Base-by-base conservation (phyloP, 2,888 invertebrate genomes). In the Stenolophus ochropezus region DNA sequence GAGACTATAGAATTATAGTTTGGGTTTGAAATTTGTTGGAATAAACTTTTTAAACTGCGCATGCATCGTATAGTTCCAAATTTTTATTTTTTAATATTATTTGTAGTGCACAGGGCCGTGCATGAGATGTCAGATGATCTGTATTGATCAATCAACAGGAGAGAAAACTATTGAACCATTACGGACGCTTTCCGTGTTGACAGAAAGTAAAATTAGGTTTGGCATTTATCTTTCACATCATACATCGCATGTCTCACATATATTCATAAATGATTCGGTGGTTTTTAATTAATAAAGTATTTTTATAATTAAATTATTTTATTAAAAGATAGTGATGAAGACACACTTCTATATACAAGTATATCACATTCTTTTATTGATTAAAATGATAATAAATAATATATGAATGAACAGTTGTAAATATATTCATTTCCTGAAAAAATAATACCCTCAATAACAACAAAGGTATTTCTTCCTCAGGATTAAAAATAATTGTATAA, bases 91-190 rank as follows among this genome's bases (percentile, higher is more conserved):
- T 5, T 75, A 53, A 47, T 14, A 8, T 51, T 65, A 71, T 65
- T 49, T 0, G 61, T 61, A 96, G 94, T 93, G 94, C 75, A 93
- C 94, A 84, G 96, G 96, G 0, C 92, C 93, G 53, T 98, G 98
- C 87, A 94, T 94, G 0, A 92, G 98, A 78, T 99, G 98, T 87
- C 97, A 97, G 89, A 98, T 98, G 96, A 95, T 99, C 82, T 98
- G 98, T 88, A 95, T 98, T 83, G 95, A 98, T 89, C 98, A 97
- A 89, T 90, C 91, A 58, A 96, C 94, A 1, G 97, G 96, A 0
- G 90, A 93, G 84, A 96, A 94, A 86, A 95, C 95, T 0, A 91
- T 93, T 0, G 96, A 96, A 87, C 96, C 96, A 0, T 88, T 96
- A 8, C 91, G 94, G 83, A 94, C 96, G 0, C 92, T 96, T 84